These are phyloP conservation scores for Drosophila nr. perissopoda DNA, from an alignment of 2,888 invertebrate species.

Conservation along the genomic window DNA sequence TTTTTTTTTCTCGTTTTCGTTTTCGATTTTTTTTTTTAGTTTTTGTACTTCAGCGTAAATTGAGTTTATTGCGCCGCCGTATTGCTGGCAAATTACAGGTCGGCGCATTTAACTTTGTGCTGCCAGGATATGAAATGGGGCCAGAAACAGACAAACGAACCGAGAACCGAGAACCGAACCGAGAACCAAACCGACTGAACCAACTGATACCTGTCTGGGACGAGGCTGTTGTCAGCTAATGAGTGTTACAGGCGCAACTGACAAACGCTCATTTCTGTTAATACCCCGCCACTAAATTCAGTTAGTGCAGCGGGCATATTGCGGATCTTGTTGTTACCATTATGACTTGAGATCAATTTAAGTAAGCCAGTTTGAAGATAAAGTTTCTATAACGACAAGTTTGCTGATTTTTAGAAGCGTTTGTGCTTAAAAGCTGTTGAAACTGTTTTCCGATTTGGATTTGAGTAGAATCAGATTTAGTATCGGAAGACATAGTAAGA, in stretches of 20 bases:
- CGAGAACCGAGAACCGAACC: conserved; percentile 9
- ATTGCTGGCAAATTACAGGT: conserved; percentile 81
- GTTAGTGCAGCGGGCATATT: conserved; percentile 2
- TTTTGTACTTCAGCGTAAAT: conserved; percentile 61
- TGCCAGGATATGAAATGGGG: conserved; percentile 70
- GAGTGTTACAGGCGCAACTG: conserved; percentile 64
- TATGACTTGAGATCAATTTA: background rate
- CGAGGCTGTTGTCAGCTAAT: conserved; percentile 65
- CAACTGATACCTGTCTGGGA: background rate
- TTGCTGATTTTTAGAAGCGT: background rate
- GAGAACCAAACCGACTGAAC: background rate
- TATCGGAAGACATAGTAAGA: background rate
- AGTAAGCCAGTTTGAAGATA: background rate
- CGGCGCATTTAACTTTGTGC: conserved; percentile 82
- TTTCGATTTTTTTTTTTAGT: background rate
- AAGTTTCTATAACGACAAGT: background rate
- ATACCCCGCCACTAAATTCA: conserved; percentile 25
- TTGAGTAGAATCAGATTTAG: background rate
- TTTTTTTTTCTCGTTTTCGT: background rate
- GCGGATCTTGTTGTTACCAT: conserved; percentile 2
- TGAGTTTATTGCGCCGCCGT: conserved; percentile 80
- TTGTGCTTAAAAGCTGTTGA: too few relatives aligned
- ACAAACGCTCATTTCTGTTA: conserved; percentile 37
- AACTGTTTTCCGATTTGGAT: background rate
- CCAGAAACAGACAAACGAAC: conserved; percentile 28